Base-by-base conservation (phyloP, 2,888 invertebrate species). In the Standfussiana lucernea region DNA sequence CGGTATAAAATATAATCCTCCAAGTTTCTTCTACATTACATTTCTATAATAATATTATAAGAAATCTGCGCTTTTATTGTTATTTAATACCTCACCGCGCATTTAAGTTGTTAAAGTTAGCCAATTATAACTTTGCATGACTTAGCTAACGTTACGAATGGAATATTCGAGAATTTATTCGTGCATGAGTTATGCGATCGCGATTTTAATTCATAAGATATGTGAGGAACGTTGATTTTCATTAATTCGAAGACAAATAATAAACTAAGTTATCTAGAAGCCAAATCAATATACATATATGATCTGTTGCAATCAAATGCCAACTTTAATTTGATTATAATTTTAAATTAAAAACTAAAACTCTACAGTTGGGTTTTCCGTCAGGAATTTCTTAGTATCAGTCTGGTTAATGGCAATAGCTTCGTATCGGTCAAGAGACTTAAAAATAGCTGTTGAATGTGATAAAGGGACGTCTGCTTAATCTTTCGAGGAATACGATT, bases 91-190 rank as follows among this genome's bases (percentile, higher is more conserved):
- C 79, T 79, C 64, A 73, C 75, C 78, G 75, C 78, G 75, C 64
- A 76, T 66, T 81, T 47, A 84, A 77, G 84, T 83, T 75, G 70
- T 68, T 75, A 66, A 90, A 91, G 80, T 91, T 89, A 81, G 80
- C 90, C 90, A 91, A 91, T 91, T 90, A 91, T 90, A 91, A 91
- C 83, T 91, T 90, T 68, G 74, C 67, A 84, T 82, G 85, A 87
- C 85, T 89, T 86, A 83, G 73, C 81, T 72, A 79, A 79, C 78
- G 80, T 84, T 80, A 87, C 80, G 71, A 83, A 83, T 82, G 80
- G 35, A 69, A 82, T 85, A 82, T 86, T 82, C 53, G 71, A 80
- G 40, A 81, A 78, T 87, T 80, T 76, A 83, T 87, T 74, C 75
- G 75, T 64, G 64, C 64, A 66, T 21, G 35, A 75, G 62, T 81